Percentiles rank a stretch among this genome's conserved stretches.
phyloP scores from a whole-genome alignment of 2,113 vertebrate species.

The Paracyprichromis sp. region DNA sequence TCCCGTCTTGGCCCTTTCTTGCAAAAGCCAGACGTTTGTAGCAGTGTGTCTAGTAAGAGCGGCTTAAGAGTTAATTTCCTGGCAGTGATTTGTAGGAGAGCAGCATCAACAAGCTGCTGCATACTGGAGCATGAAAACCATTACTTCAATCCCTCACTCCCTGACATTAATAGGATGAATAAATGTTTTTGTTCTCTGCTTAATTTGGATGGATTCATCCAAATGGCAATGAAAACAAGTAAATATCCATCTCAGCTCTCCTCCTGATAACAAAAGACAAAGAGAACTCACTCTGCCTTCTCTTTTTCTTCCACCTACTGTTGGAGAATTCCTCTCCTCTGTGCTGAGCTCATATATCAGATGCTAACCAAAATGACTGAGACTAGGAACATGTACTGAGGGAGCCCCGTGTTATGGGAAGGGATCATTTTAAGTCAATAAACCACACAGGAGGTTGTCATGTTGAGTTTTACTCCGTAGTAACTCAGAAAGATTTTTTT shows the following conservation, averaged over 20 bases:
- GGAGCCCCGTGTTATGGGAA: constrained; percentile 1
- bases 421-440: constrained; percentile 44
- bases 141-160: constrained; percentile 62
- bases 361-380: constrained; percentile 43
- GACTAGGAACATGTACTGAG: constrained; percentile 15
- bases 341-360: constrained; percentile 35
- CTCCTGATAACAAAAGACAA: constrained; percentile 40
- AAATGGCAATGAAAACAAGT: constrained; percentile 61
- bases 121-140: constrained; percentile 55
- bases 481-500: constrained; percentile 14
- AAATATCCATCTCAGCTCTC: constrained; percentile 50
- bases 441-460: constrained; percentile 27
- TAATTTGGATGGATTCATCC: constrained; percentile 68
- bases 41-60: constrained; percentile 25
- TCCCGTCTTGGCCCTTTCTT: not conserved
- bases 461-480: constrained; percentile 15
- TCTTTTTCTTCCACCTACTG: constrained; percentile 21
- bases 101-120: constrained; percentile 52
- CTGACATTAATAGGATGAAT: constrained; percentile 71
- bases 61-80: constrained; percentile 61
- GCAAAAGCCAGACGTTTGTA: constrained; percentile 31
- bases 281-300: constrained; percentile 27
- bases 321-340: constrained; percentile 24
- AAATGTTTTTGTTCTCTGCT: constrained; percentile 63
- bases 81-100: constrained; percentile 58